Percentiles rank a stretch among this genome's conserved stretches.
phyloP scores from a whole-genome alignment of 2,888 invertebrate species.

The Hyposoter didymator region DNA sequence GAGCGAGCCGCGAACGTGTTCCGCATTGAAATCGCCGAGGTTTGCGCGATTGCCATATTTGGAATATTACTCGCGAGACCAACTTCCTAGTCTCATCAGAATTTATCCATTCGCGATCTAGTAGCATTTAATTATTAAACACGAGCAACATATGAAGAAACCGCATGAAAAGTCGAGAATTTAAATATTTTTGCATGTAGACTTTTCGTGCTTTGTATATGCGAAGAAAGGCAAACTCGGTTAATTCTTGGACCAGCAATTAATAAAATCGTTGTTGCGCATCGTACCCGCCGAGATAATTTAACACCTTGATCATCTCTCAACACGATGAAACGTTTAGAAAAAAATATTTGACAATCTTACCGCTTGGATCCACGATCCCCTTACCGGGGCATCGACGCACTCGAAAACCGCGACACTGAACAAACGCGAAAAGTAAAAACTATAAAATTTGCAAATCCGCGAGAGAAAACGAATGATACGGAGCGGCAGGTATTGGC shows the following conservation, averaged over 20 bases:
- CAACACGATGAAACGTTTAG: too few relatives aligned
- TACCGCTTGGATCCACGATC: slow-evolving; percentile 56
- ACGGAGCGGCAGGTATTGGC: too few relatives aligned
- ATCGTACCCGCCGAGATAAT: neutral
- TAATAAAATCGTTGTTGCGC: neutral
- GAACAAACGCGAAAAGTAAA: neutral
- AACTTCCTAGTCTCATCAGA: slow-evolving; percentile 35
- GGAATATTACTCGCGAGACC: slow-evolving; percentile 23
- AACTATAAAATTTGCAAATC: neutral
- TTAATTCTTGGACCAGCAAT: neutral
- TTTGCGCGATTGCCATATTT: slow-evolving; percentile 35
- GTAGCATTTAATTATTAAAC: slow-evolving; percentile 53
- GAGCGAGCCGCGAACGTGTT: slow-evolving; percentile 31
- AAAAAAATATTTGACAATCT: too few relatives aligned
- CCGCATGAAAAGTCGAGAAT: neutral
- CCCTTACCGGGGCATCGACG: slow-evolving; percentile 58
- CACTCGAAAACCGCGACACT: slow-evolving; percentile 18
- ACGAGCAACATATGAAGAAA: neutral
- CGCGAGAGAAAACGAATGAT: neutral
- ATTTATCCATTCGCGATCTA: slow-evolving; percentile 55
- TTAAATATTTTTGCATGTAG: neutral
- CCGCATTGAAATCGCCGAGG: slow-evolving; percentile 45
- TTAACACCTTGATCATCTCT: too few relatives aligned
- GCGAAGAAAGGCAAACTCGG: neutral
- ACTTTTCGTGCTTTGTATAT: neutral